phyloP scores from a whole-genome alignment of 1,140 invertebrate genomes.

The Micrasema longulum region DNA sequence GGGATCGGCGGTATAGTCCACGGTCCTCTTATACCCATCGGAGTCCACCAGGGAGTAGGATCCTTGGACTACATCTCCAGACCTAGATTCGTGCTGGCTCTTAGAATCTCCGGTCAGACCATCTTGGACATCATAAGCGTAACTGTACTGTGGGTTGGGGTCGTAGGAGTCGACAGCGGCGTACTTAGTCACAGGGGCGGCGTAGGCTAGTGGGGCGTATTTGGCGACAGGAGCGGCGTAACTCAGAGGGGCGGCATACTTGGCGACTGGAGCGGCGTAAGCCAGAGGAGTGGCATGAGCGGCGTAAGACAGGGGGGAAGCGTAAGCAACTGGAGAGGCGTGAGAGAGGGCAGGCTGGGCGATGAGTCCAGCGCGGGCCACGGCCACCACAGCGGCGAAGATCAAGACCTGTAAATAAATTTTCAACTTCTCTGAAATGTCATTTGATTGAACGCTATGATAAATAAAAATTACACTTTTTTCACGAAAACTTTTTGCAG shows the following conservation, averaged over 20 bases:
- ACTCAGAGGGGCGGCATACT: constrained; percentile 46
- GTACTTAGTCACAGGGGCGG: constrained; percentile 51
- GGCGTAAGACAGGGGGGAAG: constrained; percentile 46
- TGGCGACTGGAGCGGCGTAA: constrained; percentile 54
- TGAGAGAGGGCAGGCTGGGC: constrained; percentile 50
- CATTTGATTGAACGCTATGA: too few relatives aligned
- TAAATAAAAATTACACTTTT: too few relatives aligned
- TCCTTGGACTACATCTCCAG: constrained; percentile 57
- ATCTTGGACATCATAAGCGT: constrained; percentile 67
- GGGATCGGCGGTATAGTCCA: constrained; percentile 59
- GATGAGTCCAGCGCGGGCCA: constrained; percentile 61
- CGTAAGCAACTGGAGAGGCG: constrained; percentile 49
- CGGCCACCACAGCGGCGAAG: constrained; percentile 62
- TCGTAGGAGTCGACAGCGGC: constrained; percentile 62
- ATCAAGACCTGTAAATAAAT: constrained; percentile 62
- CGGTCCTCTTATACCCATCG: constrained; percentile 58
- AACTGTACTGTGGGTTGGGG: constrained; percentile 69
- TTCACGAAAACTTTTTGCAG: too few relatives aligned
- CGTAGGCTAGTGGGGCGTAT: constrained; percentile 47
- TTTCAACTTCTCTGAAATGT: background rate
- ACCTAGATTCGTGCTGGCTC: constrained; percentile 53
- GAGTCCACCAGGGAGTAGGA: constrained; percentile 56
- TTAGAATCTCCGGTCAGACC: constrained; percentile 60
- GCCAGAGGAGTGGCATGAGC: constrained; percentile 50
- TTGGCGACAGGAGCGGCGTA: constrained; percentile 55